phyloP scores from a whole-genome alignment of 2,888 invertebrate species.

The Thymelicus lineola region DNA sequence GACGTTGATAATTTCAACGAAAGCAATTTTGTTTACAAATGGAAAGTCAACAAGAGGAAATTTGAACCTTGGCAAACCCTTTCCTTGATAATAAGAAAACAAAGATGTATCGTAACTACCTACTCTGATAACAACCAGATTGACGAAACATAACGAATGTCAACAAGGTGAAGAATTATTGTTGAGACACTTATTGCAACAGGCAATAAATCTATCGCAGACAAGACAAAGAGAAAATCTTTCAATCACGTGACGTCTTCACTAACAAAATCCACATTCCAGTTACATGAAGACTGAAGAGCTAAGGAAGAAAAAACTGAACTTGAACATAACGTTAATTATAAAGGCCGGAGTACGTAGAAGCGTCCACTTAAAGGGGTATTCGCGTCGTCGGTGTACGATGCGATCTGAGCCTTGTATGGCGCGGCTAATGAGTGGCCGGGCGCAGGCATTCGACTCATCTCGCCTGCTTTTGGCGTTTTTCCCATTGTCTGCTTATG shows the following conservation, averaged over 20 bases:
- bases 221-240: conserved; percentile 21
- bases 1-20: conserved; percentile 13
- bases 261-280: conserved; percentile 3
- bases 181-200: conserved; percentile 3
- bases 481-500: conserved; percentile 46
- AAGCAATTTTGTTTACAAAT: conserved; percentile 2
- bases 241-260: conserved; percentile 9
- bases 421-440: conserved; percentile 60
- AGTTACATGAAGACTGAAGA: conserved; percentile 7
- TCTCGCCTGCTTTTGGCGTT: conserved; percentile 45
- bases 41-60: background rate
- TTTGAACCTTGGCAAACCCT: conserved; percentile 11
- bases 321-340: conserved; percentile 28
- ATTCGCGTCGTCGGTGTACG: conserved; percentile 37
- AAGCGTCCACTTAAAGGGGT: conserved; percentile 42
- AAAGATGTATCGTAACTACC: conserved; percentile 8
- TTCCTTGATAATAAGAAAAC: conserved; percentile 9
- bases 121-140: conserved; percentile 16
- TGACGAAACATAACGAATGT: background rate
- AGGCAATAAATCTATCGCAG: conserved; percentile 15
- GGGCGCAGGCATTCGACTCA: conserved; percentile 49
- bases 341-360: conserved; percentile 34
- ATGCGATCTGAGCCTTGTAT: conserved; percentile 55
- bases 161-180: conserved; percentile 10
- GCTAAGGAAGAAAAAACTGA: conserved; percentile 20